phyloP scores from a whole-genome alignment of 2,888 invertebrate genomes.

The Temnothorax rugatulus region DNA sequence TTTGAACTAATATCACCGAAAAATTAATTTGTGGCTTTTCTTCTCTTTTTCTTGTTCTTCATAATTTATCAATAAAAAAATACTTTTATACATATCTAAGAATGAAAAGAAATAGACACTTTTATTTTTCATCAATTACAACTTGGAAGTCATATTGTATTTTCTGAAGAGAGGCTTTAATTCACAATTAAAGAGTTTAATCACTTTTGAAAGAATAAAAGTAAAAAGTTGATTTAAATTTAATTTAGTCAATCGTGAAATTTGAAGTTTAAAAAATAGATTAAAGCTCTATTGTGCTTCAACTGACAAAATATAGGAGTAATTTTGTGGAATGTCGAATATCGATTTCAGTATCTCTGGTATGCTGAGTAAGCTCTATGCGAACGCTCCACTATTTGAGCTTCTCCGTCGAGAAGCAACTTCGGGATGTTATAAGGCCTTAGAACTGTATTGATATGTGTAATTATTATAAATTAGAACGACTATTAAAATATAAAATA shows the following conservation, averaged over 20 bases:
- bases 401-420: slow-evolving; percentile 76
- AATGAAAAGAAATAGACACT: not conserved
- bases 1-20: not conserved
- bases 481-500: not conserved
- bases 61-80: not conserved
- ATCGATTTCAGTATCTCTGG: slow-evolving; percentile 85
- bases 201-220: not conserved
- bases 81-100: not conserved
- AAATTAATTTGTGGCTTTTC: not conserved
- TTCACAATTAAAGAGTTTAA: not conserved
- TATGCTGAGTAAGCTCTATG: slow-evolving; percentile 80
- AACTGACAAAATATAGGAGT: slow-evolving; percentile 10
- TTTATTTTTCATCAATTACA: not conserved
- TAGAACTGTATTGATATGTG: not conserved
- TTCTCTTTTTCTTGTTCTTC: not conserved
- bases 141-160: not conserved
- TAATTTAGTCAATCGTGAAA: not conserved
- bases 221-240: not conserved
- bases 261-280: not conserved
- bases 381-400: slow-evolving; percentile 85
- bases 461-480: slow-evolving; percentile 1
- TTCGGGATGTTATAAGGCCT: not conserved
- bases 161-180: not conserved
- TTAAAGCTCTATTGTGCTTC: not conserved
- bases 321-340: slow-evolving; percentile 81